phyloP scores from a whole-genome alignment of 1,140 invertebrate genomes.

The Teleogryllus occipitalis region DNA sequence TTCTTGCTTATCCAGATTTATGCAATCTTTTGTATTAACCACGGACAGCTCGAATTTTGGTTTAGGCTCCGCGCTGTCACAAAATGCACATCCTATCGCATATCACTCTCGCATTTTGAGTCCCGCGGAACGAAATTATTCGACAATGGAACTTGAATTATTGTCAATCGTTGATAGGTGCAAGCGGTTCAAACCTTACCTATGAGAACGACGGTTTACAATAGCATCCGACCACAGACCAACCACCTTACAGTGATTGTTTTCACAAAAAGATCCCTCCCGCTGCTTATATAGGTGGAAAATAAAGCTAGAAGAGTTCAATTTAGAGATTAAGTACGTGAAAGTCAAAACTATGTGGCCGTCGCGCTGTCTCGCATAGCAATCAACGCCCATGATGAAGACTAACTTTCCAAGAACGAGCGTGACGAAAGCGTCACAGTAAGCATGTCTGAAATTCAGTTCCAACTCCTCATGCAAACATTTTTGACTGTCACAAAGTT shows the following conservation, averaged over 20 bases:
- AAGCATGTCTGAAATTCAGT: too few relatives aligned
- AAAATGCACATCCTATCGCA: conserved; percentile 32
- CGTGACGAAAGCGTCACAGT: too few relatives aligned
- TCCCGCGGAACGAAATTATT: conserved; percentile 32
- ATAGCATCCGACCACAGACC: conserved; percentile 37
- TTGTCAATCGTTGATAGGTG: conserved; percentile 33
- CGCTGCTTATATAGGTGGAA: too few relatives aligned
- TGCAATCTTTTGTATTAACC: conserved; percentile 33
- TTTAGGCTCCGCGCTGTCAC: conserved; percentile 36
- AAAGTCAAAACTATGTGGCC: too few relatives aligned
- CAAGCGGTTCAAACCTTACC: conserved; percentile 32
- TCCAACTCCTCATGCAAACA: too few relatives aligned
- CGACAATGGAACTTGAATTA: conserved; percentile 33
- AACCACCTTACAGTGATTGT: conserved; percentile 34
- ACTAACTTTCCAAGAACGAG: too few relatives aligned
- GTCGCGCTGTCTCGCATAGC: too few relatives aligned
- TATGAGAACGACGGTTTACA: conserved; percentile 33
- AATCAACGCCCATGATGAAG: too few relatives aligned
- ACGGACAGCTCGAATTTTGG: conserved; percentile 38
- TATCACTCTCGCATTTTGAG: conserved; percentile 31
- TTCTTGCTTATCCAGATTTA: conserved; percentile 32
- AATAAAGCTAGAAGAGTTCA: too few relatives aligned
- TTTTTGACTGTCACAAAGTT: too few relatives aligned
- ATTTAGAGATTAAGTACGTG: too few relatives aligned
- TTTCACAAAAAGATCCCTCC: conserved; percentile 29